These are phyloP conservation scores for Leptatherina wallacei DNA, from an alignment of 2,797 vertebrate species.

Conservation along the genomic window DNA sequence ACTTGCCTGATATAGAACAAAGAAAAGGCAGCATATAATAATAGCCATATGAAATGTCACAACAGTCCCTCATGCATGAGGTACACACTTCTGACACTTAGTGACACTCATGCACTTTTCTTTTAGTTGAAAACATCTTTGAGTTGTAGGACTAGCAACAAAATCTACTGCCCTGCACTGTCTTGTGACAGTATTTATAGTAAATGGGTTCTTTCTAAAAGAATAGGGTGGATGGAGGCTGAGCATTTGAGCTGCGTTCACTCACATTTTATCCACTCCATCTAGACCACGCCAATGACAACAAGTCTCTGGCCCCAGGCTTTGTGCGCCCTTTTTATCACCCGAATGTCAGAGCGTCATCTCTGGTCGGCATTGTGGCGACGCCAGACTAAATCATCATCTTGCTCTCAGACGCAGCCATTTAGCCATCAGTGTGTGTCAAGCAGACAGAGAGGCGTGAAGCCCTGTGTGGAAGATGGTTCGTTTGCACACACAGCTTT, in stretches of 20 bases:
- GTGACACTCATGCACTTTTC: slow-evolving; percentile 57
- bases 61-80: slow-evolving; percentile 65
- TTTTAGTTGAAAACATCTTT: slow-evolving; percentile 57
- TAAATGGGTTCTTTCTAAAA: slow-evolving; percentile 59
- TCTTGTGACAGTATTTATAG: slow-evolving; percentile 71
- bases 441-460: slow-evolving; percentile 51
- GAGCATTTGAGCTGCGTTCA: slow-evolving; percentile 65
- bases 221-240: slow-evolving; percentile 47
- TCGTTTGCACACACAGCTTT: slow-evolving; percentile 16
- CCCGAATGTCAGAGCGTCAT: slow-evolving; percentile 72
- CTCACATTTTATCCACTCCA: slow-evolving; percentile 66
- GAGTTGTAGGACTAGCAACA: slow-evolving; percentile 52
- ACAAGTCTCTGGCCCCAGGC: slow-evolving; percentile 68
- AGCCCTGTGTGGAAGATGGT: slow-evolving; percentile 42
- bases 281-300: slow-evolving; percentile 54
- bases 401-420: slow-evolving; percentile 59
- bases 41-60: slow-evolving; percentile 76
- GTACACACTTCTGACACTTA: slow-evolving; percentile 62
- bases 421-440: slow-evolving; percentile 73
- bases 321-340: slow-evolving; percentile 72
- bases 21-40: slow-evolving; percentile 68
- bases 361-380: slow-evolving; percentile 53
- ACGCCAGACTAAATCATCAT: slow-evolving; percentile 73
- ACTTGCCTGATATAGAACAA: slow-evolving; percentile 70
- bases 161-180: slow-evolving; percentile 35